These are phyloP conservation scores for Agonopterix heracliana DNA, from an alignment of 2,888 invertebrate species.

Conservation along the genomic window DNA sequence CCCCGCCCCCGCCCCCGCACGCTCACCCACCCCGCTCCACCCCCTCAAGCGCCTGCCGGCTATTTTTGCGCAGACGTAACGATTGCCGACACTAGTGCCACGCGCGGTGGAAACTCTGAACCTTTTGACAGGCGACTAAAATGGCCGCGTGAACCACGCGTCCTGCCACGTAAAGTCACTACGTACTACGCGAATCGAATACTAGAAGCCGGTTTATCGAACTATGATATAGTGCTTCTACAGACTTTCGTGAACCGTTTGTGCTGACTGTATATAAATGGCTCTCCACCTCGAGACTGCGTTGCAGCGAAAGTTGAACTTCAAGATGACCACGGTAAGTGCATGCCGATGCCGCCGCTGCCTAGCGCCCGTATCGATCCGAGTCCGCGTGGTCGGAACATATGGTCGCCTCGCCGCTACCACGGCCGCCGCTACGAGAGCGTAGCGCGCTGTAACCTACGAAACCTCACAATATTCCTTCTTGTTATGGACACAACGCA, in stretches of 20 bases:
- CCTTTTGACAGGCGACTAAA: slow-evolving; percentile 65
- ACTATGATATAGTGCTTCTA: slow-evolving; percentile 62
- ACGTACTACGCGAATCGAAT: slow-evolving; percentile 60
- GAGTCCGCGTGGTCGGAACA: slow-evolving; percentile 61
- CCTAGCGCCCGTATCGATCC: slow-evolving; percentile 59
- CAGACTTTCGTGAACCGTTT: slow-evolving; percentile 34
- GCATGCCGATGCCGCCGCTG: slow-evolving; percentile 51
- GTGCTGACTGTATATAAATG: slow-evolving; percentile 40
- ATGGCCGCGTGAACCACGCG: slow-evolving; percentile 71
- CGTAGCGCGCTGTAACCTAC: slow-evolving; percentile 41
- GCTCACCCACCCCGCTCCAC: background rate
- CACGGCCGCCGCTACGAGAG: slow-evolving; percentile 38
- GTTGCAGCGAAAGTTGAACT: slow-evolving; percentile 72
- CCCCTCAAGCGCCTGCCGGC: slow-evolving; percentile 15
- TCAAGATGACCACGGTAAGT: slow-evolving; percentile 75
- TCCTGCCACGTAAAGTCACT: slow-evolving; percentile 56
- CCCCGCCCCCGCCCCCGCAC: background rate
- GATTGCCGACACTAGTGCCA: slow-evolving; percentile 50
- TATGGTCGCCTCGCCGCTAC: slow-evolving; percentile 37
- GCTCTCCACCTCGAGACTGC: slow-evolving; percentile 71
- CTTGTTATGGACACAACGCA: background rate
- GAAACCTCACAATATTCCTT: slow-evolving; percentile 26
- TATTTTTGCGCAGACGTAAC: slow-evolving; percentile 68
- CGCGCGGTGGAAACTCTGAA: slow-evolving; percentile 43
- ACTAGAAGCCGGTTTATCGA: slow-evolving; percentile 48